Conservation (phyloP, 2,797 vertebrate genomes). For the Melopsittacus undulatus region DNA sequence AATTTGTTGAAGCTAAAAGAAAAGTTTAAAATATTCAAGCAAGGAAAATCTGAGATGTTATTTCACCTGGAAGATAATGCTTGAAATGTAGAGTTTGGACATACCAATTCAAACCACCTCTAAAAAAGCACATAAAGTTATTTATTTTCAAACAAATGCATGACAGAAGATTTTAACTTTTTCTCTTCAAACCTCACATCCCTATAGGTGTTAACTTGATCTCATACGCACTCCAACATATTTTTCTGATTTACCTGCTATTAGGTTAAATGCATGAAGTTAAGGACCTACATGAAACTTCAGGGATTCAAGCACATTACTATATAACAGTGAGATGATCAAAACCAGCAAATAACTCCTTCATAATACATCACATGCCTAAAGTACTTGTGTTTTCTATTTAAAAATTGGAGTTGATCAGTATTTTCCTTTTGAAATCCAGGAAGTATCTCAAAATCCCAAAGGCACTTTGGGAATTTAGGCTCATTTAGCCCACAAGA, state of each 20-base stretch:
- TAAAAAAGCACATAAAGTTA: background rate
- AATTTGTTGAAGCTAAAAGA: background rate
- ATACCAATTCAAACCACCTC: background rate
- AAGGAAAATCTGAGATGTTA: background rate
- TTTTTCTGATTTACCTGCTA: background rate
- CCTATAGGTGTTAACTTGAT: background rate
- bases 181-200: background rate
- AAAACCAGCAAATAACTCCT: background rate
- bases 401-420: background rate
- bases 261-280: background rate
- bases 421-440: background rate
- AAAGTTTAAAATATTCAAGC: background rate
- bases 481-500: background rate
- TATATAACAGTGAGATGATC: background rate
- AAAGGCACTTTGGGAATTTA: background rate
- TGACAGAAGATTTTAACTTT: background rate
- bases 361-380: background rate
- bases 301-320: background rate
- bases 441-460: background rate
- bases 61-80: background rate
- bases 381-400: background rate
- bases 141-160: background rate
- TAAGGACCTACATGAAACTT: background rate
- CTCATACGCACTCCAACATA: background rate
- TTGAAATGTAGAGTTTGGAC: background rate